Base-by-base conservation (phyloP, 1,140 invertebrate genomes). In the Hetaerina americana region DNA sequence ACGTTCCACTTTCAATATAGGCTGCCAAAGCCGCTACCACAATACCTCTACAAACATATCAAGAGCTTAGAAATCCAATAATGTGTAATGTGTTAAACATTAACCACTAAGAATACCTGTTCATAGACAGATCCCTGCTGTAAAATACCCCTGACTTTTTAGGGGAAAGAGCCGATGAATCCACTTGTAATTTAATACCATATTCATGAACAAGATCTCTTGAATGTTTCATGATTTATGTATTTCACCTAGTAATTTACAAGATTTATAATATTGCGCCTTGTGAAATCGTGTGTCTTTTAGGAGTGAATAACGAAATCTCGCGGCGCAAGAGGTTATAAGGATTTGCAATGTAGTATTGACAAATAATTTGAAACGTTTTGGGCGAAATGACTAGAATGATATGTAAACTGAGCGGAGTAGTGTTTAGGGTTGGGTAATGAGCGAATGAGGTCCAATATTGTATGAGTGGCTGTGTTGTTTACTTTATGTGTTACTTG, bases 1-100 rank as follows among this genome's bases (percentile, higher is more conserved):
- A 57, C 10, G 3, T 57, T 10, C 40, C 40, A 57, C 40, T 57
- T 1, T 57, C 2, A 18, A 18, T 5, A 71, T 71, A 80, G 71
- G 57, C 26, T 8, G 10, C 74, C 8, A 74, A 29, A 72, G 66
- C 40, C 3, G 15, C 22, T 3, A 57, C 40, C 3, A 57, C 40
- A 5, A 57, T 57, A 10, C 15, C 40, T 5, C 40, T 57, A 57
- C 10, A 57, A 57, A 2, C 3, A n/a, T n/a, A n/a, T n/a, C n/a
- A 57, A 57, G 2, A 5, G 22, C 2, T 57, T 57, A 8, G 31
- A 5, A 57, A 18, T 57, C 15, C 2, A 57, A 57, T n/a, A n/a
- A n/a, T n/a, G n/a, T n/a, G n/a, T n/a, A n/a, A n/a, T n/a, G n/a
- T n/a, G n/a, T n/a, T 40, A 15, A 40, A 40, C 31, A 40, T 40